Evolutionary conservation across 2,113 vertebrate genomes (phyloP).

Genomic region (Pluvialis apricaria): DNA sequence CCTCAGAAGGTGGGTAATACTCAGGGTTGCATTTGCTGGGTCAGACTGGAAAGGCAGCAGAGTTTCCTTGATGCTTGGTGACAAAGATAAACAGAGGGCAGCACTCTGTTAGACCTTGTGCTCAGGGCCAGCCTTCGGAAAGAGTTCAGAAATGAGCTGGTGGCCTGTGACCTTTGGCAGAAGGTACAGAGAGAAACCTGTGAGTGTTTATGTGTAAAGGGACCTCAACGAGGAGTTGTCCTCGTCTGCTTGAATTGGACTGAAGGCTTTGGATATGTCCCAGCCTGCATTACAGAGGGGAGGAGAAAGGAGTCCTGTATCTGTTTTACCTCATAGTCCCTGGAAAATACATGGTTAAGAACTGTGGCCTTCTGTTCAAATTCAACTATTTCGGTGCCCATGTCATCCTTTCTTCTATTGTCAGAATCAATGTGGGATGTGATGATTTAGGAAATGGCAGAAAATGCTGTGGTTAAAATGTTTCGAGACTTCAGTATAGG

Average conservation of each 20-base stretch:
- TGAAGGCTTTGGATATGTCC: background rate
- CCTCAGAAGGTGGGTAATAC: background rate
- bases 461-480: conserved; percentile 10
- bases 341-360: conserved; percentile 3
- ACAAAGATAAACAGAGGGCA: background rate
- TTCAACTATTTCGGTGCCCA: background rate
- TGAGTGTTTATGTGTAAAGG: background rate
- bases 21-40: background rate
- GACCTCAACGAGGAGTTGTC: background rate
- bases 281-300: background rate
- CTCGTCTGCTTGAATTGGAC: background rate
- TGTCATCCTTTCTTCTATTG: background rate
- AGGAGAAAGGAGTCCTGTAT: background rate
- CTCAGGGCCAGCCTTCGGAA: background rate
- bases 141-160: background rate
- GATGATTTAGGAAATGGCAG: conserved; percentile 53
- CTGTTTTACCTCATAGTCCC: background rate
- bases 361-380: background rate
- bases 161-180: background rate
- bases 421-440: conserved; percentile 30
- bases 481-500: conserved; percentile 1
- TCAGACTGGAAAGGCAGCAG: background rate
- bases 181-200: background rate
- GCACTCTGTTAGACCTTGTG: background rate
- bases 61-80: background rate